These are phyloP conservation scores for Zosterops lateralis DNA, from an alignment of 2,113 vertebrate genomes.

Conservation along the genomic window DNA sequence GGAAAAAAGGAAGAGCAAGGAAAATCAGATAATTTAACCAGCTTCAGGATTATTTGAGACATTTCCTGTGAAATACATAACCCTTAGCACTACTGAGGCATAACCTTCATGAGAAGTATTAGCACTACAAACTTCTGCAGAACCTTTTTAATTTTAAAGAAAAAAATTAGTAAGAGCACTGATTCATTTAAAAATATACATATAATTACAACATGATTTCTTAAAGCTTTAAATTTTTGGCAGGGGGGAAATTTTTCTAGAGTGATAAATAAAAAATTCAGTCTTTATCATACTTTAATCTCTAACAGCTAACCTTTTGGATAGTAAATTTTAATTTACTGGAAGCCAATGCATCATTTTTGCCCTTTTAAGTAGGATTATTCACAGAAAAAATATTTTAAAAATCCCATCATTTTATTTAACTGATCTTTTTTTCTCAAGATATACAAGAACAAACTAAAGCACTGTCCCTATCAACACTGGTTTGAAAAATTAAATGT, in stretches of 20 bases:
- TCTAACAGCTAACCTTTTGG: neutral
- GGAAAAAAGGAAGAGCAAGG: constrained; percentile 21
- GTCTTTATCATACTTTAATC: neutral
- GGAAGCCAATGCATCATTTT: neutral
- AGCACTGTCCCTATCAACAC: neutral
- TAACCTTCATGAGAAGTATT: constrained; percentile 13
- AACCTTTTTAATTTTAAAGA: neutral
- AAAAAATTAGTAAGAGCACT: neutral
- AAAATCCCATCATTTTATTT: neutral
- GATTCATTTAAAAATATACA: neutral
- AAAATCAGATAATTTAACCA: constrained; percentile 32
- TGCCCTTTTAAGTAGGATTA: neutral
- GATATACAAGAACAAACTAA: neutral
- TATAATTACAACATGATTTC: neutral
- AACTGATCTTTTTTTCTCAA: neutral
- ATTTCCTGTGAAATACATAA: neutral
- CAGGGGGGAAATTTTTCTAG: neutral
- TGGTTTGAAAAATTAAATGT: neutral
- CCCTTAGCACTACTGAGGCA: neutral
- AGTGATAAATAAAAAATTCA: neutral
- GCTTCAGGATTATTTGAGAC: neutral
- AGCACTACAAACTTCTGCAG: constrained; percentile 9
- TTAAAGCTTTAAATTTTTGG: neutral
- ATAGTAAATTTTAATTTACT: neutral
- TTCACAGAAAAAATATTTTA: neutral